phyloP scores from a whole-genome alignment of 2,888 invertebrate species.

The Metopia argyrocephala region DNA sequence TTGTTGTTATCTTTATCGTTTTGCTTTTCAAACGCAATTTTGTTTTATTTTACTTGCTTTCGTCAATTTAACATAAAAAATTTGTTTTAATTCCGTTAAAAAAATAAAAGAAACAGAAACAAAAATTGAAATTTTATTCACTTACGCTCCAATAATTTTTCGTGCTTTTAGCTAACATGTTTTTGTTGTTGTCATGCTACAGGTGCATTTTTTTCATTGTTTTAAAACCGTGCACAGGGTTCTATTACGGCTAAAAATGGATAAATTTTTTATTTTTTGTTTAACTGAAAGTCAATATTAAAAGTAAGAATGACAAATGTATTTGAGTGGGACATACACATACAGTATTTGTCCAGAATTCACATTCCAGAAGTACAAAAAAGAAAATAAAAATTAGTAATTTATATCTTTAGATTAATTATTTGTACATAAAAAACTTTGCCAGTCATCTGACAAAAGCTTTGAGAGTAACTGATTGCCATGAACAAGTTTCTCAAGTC shows the following conservation, averaged over 20 bases:
- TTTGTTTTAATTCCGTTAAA: conserved; percentile 29
- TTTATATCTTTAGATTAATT: too few relatives aligned
- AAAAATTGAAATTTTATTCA: background rate
- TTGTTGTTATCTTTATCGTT: background rate
- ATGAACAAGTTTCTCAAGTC: too few relatives aligned
- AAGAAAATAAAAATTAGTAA: too few relatives aligned
- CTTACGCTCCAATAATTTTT: conserved; percentile 59
- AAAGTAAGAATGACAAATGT: too few relatives aligned
- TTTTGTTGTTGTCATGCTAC: background rate
- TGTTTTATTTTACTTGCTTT: conserved; percentile 26
- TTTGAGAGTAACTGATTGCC: too few relatives aligned
- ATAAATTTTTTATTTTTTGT: background rate
- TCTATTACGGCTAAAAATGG: background rate
- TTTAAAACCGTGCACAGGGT: too few relatives aligned
- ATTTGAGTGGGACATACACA: too few relatives aligned
- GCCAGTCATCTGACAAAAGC: too few relatives aligned
- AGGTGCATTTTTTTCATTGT: background rate
- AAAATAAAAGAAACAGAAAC: background rate
- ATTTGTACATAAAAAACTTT: too few relatives aligned
- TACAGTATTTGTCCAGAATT: too few relatives aligned
- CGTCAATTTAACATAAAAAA: conserved; percentile 49
- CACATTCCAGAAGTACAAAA: too few relatives aligned
- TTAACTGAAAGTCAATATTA: too few relatives aligned
- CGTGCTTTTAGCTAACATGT: background rate
- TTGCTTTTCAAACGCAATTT: background rate